Conservation (phyloP, 2,888 invertebrate genomes). For the Tenthredo notha region DNA sequence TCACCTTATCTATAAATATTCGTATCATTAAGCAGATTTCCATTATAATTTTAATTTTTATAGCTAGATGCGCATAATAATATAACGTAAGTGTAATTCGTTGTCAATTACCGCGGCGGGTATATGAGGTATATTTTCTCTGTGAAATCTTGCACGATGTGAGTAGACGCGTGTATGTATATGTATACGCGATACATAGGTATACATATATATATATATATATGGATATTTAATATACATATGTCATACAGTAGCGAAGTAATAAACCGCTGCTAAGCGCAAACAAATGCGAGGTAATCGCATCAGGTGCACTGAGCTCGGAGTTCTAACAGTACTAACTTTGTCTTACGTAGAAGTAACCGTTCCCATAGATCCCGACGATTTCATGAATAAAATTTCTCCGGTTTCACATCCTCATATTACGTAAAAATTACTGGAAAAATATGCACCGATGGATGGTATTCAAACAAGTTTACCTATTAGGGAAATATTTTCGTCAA, state of each 20-base stretch:
- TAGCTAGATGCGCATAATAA: too few species aligned
- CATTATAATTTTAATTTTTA: not conserved
- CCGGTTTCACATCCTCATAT: conserved; percentile 66
- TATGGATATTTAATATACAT: not conserved
- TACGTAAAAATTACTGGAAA: conserved; percentile 60
- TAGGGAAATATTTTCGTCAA: not conserved
- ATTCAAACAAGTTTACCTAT: too few species aligned
- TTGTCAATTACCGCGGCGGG: conserved; percentile 19
- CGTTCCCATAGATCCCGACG: conserved; percentile 60
- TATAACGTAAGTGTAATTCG: not conserved
- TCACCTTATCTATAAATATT: not conserved
- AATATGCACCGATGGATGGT: not conserved
- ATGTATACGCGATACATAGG: too few species aligned
- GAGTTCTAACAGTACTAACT: not conserved
- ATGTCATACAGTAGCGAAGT: conserved; percentile 30
- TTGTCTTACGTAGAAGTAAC: conserved; percentile 7
- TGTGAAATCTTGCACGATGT: not conserved
- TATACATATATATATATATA: too few species aligned
- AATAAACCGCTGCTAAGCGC: conserved; percentile 10
- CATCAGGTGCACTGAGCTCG: not conserved
- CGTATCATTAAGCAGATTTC: not conserved
- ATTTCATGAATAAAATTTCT: conserved; percentile 68
- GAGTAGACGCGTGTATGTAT: not conserved
- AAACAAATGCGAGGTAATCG: conserved; percentile 33
- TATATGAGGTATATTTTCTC: not conserved